These are phyloP conservation scores for Megalurothrips usitatus DNA, from an alignment of 2,888 invertebrate species.

Conservation along the genomic window DNA sequence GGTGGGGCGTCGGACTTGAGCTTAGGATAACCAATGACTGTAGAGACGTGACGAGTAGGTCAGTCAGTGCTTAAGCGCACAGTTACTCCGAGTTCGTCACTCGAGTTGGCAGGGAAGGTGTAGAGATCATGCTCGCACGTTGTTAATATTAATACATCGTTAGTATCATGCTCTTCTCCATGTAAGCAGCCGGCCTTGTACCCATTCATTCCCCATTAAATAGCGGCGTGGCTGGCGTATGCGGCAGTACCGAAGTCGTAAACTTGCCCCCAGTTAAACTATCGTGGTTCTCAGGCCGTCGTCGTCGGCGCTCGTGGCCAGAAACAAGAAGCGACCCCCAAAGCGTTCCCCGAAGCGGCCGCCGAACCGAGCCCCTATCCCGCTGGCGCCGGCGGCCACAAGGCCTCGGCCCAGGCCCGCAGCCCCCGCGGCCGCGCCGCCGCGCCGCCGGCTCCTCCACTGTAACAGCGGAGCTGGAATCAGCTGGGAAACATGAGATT, in stretches of 20 bases:
- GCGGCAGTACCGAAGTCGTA: no score
- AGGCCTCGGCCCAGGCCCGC: neutral
- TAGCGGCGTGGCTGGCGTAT: no score
- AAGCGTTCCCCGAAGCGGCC: slow-evolving; percentile 9
- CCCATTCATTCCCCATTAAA: no score
- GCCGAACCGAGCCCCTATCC: neutral
- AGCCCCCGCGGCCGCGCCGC: neutral
- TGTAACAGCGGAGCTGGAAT: neutral
- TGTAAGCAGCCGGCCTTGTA: no score
- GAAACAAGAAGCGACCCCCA: neutral
- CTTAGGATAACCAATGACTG: no score
- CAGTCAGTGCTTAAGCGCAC: no score
- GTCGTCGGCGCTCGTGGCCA: neutral
- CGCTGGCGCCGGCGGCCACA: neutral
- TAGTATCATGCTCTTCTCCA: neutral
- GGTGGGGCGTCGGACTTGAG: no score
- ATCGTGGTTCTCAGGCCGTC: slow-evolving; percentile 4
- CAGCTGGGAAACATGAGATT: no score
- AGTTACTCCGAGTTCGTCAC: no score
- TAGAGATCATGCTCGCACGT: neutral
- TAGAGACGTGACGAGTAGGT: no score
- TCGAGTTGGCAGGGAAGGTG: no score
- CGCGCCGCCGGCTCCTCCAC: neutral
- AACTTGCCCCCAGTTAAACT: neutral
- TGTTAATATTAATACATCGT: neutral